Conservation (phyloP, 2,888 invertebrate genomes). For the Carpatolechia fugitivella region DNA sequence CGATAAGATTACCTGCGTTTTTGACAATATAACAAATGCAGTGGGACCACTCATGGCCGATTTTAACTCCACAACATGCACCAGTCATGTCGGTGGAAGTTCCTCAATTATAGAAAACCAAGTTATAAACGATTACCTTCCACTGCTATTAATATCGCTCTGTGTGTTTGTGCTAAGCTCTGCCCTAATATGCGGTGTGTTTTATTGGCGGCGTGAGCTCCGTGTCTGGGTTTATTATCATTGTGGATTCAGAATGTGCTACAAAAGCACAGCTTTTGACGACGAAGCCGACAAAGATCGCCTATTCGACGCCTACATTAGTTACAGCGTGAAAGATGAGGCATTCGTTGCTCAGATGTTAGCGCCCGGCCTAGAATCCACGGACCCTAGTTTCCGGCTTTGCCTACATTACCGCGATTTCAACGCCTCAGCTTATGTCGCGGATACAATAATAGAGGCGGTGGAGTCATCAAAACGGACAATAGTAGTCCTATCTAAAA, state of each 20-base stretch:
- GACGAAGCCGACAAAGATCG: conserved; percentile 91
- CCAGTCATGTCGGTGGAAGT: conserved; percentile 84
- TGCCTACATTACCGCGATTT: conserved; percentile 96
- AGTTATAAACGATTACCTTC: conserved; percentile 90
- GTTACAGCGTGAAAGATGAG: conserved; percentile 96
- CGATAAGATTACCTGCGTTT: conserved; percentile 86
- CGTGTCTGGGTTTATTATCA: conserved; percentile 92
- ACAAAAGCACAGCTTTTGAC: conserved; percentile 88
- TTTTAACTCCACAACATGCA: conserved; percentile 89
- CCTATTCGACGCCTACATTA: conserved; percentile 96
- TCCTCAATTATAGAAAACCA: conserved; percentile 86
- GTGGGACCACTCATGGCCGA: conserved; percentile 85
- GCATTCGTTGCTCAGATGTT: conserved; percentile 93
- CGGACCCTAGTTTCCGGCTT: conserved; percentile 89
- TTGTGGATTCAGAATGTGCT: conserved; percentile 92
- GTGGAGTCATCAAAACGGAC: conserved; percentile 94
- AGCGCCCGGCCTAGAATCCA: conserved; percentile 91
- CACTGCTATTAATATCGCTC: conserved; percentile 87
- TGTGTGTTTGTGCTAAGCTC: conserved; percentile 88
- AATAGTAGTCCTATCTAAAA: conserved; percentile 93
- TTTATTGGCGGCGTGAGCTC: conserved; percentile 89
- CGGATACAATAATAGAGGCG: conserved; percentile 95
- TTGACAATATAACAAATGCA: conserved; percentile 85
- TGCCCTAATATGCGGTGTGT: conserved; percentile 86
- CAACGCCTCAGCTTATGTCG: conserved; percentile 91